phyloP scores from a whole-genome alignment of 2,113 vertebrate genomes.

The Talpa occidentalis region DNA sequence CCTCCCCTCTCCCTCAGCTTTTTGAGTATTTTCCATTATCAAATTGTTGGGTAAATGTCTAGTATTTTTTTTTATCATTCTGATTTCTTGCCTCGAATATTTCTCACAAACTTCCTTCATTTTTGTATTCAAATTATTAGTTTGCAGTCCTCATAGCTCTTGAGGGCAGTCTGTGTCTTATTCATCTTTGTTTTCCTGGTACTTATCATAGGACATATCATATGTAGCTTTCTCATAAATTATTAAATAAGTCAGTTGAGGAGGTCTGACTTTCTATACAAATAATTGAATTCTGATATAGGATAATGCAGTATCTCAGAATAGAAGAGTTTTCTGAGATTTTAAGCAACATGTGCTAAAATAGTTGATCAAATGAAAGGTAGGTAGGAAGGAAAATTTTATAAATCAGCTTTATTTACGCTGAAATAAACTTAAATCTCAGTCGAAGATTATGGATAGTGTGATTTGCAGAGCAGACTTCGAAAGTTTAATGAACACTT shows the following conservation, averaged over 20 bases:
- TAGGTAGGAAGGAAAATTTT: background rate
- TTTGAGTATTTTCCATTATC: too few relatives aligned
- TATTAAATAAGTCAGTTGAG: background rate
- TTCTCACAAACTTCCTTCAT: too few relatives aligned
- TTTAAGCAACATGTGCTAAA: slow-evolving; percentile 16
- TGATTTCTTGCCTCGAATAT: too few relatives aligned
- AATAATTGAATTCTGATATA: background rate
- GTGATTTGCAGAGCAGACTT: slow-evolving; percentile 11
- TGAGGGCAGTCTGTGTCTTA: background rate
- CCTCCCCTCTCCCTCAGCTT: too few relatives aligned
- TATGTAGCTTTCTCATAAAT: background rate
- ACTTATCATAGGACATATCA: background rate
- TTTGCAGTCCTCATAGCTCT: background rate
- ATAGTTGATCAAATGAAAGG: background rate
- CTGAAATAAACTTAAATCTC: slow-evolving; percentile 59
- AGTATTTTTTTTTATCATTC: too few relatives aligned
- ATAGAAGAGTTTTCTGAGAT: background rate
- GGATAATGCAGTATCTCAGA: background rate
- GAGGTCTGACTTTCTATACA: background rate
- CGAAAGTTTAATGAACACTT: slow-evolving; percentile 22
- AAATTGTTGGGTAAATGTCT: too few relatives aligned
- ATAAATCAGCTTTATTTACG: slow-evolving; percentile 35
- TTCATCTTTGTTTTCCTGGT: background rate
- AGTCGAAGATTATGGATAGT: slow-evolving; percentile 24
- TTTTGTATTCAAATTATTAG: background rate